A percentile compares a stretch with the other conserved stretches of the same genome.
Evolutionary conservation across 2,113 vertebrate genomes (phyloP).

Genomic region (Spilogale gracilis): DNA sequence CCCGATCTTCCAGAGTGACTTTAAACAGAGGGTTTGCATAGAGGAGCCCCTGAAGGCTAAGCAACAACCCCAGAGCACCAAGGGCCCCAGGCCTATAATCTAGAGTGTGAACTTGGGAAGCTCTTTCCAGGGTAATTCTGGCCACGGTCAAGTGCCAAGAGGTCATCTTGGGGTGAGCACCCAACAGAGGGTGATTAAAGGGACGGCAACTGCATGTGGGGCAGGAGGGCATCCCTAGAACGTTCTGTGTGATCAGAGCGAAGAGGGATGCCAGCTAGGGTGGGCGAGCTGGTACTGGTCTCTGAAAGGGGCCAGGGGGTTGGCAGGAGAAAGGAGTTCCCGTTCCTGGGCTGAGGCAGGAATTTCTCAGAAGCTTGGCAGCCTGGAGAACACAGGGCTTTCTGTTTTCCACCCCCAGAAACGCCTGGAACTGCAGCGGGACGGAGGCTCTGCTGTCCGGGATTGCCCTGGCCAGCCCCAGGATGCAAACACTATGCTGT

Average conservation of each 20-base stretch:
- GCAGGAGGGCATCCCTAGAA: background rate
- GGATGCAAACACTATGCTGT: constrained; percentile 89
- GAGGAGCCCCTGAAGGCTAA: background rate
- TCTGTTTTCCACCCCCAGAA: constrained; percentile 74
- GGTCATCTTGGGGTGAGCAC: background rate
- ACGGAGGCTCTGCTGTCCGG: background rate
- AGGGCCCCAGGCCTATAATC: background rate
- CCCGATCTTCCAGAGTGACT: background rate
- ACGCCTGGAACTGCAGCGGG: constrained; percentile 63
- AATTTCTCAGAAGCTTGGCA: constrained; percentile 61
- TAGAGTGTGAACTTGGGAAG: background rate
- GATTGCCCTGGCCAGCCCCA: constrained; percentile 81
- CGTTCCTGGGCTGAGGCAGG: background rate
- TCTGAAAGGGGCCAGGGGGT: background rate
- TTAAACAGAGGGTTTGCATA: no score
- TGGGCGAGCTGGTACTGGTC: background rate
- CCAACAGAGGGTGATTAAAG: background rate
- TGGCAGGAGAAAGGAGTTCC: background rate
- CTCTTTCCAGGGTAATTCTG: background rate
- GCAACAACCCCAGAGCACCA: no score
- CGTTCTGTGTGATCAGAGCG: background rate
- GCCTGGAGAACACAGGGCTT: constrained; percentile 7
- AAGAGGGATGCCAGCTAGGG: background rate
- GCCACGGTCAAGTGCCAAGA: background rate
- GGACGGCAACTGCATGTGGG: no score